A percentile compares a stretch with the other conserved stretches of the same genome.
Conservation (phyloP, 2,113 vertebrate species). For the Alexandromys fortis region DNA sequence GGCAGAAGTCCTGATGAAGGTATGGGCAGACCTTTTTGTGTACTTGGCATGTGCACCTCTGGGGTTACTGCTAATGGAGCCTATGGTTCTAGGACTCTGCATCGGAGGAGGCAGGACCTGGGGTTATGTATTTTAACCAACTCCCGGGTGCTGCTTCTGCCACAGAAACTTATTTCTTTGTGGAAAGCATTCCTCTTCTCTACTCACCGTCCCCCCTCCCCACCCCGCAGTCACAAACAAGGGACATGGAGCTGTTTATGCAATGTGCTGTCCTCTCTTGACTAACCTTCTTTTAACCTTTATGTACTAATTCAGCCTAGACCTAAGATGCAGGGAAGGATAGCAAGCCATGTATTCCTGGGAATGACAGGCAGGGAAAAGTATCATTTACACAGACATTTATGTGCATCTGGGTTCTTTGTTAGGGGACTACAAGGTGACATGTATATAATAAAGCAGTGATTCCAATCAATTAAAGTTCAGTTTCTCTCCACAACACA, state of each 20-base stretch:
- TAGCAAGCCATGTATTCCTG: background rate
- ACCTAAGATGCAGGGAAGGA: background rate
- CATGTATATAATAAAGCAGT: background rate
- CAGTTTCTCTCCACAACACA: conserved; percentile 33
- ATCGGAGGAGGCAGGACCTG: background rate
- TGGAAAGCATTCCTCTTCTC: background rate
- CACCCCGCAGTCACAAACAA: background rate
- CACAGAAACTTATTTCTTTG: background rate
- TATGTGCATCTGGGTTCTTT: conserved; percentile 26
- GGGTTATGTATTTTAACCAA: background rate
- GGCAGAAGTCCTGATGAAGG: too few species aligned
- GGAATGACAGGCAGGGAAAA: background rate
- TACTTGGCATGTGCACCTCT: too few species aligned
- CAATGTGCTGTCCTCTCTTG: background rate
- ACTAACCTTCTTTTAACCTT: conserved; percentile 27
- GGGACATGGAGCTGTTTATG: background rate
- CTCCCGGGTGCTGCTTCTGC: background rate
- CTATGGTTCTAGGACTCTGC: background rate
- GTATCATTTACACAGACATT: conserved; percentile 31
- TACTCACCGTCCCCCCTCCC: background rate
- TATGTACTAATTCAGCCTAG: background rate
- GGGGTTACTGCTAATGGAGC: background rate
- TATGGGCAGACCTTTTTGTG: background rate
- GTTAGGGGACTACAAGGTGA: background rate
- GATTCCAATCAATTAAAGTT: conserved; percentile 61